Conservation (phyloP, 2,113 vertebrate species). For the Gymnarchus niloticus region DNA sequence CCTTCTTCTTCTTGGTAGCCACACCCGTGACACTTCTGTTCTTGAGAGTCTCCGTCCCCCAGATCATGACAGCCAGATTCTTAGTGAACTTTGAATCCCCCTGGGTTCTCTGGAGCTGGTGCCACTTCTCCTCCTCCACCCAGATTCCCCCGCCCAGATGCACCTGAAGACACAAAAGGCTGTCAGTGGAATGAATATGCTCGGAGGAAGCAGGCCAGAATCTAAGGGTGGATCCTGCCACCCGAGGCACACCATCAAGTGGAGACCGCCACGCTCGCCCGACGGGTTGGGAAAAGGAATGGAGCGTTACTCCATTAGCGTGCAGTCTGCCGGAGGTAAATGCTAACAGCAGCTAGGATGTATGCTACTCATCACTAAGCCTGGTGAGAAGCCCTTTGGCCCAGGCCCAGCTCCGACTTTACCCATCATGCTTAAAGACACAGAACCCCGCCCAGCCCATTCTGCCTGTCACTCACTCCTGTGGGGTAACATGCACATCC, state of each 20-base stretch:
- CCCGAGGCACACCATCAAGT: neutral
- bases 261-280: neutral
- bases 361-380: constrained; percentile 40
- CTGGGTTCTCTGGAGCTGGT: constrained; percentile 96
- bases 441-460: constrained; percentile 24
- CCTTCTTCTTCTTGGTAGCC: constrained; percentile 98
- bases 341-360: constrained; percentile 11
- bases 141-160: constrained; percentile 96
- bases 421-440: constrained; percentile 63
- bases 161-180: constrained; percentile 63
- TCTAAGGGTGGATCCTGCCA: neutral
- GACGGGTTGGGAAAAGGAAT: neutral
- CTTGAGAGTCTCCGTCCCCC: constrained; percentile 98
- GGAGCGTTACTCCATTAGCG: neutral
- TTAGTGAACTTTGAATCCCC: constrained; percentile 99
- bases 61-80: constrained; percentile 99
- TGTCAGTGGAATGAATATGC: neutral
- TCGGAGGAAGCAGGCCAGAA: neutral
- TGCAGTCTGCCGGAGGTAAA: neutral
- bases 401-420: constrained; percentile 55
- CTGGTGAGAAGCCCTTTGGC: constrained; percentile 56
- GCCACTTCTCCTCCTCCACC: constrained; percentile 99
- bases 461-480: constrained; percentile 28
- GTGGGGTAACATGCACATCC: neutral
- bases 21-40: constrained; percentile 97